phyloP scores from a whole-genome alignment of 2,888 invertebrate genomes.

The Pantelozetes paolii region DNA sequence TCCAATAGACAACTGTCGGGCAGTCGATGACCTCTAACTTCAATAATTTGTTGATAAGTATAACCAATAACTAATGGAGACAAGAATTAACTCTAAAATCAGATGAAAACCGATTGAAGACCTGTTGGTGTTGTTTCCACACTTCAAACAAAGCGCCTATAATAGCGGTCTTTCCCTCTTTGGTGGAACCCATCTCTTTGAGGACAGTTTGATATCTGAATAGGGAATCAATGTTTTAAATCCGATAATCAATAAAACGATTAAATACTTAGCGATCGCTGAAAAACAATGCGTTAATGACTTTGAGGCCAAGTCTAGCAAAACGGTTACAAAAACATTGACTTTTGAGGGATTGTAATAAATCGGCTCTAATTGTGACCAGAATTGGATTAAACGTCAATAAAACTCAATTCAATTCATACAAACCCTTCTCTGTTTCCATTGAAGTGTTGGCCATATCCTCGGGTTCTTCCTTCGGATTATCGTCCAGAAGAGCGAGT shows the following conservation, averaged over 20 bases:
- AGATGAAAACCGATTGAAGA: constrained; percentile 45
- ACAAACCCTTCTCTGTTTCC: constrained; percentile 46
- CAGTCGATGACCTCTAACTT: constrained; percentile 97
- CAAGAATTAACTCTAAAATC: constrained; percentile 15
- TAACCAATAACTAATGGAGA: constrained; percentile 85
- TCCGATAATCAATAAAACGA: constrained; percentile 23
- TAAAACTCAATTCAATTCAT: constrained; percentile 11
- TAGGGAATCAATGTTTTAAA: background rate
- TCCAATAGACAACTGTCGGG: constrained; percentile 95
- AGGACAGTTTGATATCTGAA: constrained; percentile 55
- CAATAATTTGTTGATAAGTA: constrained; percentile 91
- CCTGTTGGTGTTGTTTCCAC: constrained; percentile 88
- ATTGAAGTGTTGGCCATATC: constrained; percentile 70
- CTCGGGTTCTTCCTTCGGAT: too few species aligned
- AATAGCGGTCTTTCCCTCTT: constrained; percentile 91
- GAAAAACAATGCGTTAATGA: constrained; percentile 98
- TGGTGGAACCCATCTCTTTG: constrained; percentile 81
- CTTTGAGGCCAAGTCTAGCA: constrained; percentile 88
- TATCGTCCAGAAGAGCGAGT: constrained; percentile 70
- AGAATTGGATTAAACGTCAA: background rate
- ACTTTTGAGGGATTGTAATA: constrained; percentile 80
- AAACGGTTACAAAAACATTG: constrained; percentile 92
- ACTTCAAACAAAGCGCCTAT: constrained; percentile 85
- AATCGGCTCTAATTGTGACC: constrained; percentile 42
- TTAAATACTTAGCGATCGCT: constrained; percentile 82